Percentiles rank a stretch among this genome's conserved stretches.
These are phyloP conservation scores for Porites lobata DNA, from an alignment of 92 coral and sea anemone genomes.

Conservation along the genomic window DNA sequence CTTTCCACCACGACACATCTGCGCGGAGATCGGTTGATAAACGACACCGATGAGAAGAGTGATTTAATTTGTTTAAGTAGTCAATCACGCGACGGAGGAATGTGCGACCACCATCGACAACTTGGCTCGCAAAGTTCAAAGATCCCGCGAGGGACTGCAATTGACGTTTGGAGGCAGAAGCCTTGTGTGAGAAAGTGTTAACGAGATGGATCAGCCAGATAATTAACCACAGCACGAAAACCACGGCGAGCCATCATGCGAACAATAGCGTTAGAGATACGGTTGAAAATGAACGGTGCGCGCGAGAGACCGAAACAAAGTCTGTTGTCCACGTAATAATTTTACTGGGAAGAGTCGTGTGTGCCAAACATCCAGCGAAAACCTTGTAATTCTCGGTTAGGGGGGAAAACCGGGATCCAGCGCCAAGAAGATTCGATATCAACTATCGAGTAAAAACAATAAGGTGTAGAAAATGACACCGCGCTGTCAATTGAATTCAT, in stretches of 20 bases:
- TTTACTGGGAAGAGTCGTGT: background rate
- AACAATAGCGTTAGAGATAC: constrained; percentile 1
- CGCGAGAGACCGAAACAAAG: constrained; percentile 20
- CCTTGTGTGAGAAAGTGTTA: background rate
- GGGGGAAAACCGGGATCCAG: background rate
- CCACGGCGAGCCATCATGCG: constrained; percentile 10
- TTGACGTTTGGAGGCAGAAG: background rate
- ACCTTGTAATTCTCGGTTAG: background rate
- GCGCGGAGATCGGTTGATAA: background rate
- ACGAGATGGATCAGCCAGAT: background rate
- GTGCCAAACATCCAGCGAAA: background rate
- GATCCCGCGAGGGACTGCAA: background rate
- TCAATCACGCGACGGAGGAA: background rate
- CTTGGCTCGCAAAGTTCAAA: background rate
- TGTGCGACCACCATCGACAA: background rate
- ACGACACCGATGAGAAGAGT: constrained; percentile 23
- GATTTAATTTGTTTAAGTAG: background rate
- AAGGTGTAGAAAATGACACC: no score
- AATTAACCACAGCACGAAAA: background rate
- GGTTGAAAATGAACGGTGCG: background rate
- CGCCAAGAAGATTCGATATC: background rate
- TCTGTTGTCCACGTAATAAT: background rate
- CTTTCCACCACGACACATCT: background rate
- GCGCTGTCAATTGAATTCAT: no score
- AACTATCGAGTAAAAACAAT: no score